A percentile compares a stretch with the other conserved stretches of the same genome.
These are phyloP conservation scores for Psittacula derbiana DNA, from an alignment of 2,797 vertebrate genomes.

Conservation along the genomic window DNA sequence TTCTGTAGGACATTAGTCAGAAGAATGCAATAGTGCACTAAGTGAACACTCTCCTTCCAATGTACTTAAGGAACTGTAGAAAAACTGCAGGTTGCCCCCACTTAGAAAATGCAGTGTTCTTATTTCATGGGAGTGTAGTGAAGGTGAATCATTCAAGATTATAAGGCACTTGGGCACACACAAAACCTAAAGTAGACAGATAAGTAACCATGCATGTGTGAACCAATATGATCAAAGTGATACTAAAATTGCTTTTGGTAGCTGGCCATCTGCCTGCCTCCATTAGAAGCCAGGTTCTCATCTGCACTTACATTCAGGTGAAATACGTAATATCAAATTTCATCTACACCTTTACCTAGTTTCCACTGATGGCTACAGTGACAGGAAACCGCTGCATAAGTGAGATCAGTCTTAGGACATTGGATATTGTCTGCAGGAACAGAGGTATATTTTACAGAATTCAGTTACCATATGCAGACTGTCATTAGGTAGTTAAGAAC, in stretches of 20 bases:
- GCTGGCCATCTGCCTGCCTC: background rate
- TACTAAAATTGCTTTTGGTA: background rate
- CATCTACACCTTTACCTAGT: background rate
- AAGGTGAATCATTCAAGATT: background rate
- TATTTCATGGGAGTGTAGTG: background rate
- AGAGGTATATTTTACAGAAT: background rate
- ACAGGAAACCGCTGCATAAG: background rate
- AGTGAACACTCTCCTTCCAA: background rate
- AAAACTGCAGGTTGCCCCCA: background rate
- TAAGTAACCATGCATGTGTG: background rate
- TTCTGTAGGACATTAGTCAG: background rate
- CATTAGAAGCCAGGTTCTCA: background rate
- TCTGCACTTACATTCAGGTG: background rate
- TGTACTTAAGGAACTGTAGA: background rate
- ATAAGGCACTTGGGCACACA: background rate
- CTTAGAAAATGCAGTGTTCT: background rate
- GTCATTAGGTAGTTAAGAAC: background rate
- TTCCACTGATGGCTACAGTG: background rate
- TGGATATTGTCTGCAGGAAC: background rate
- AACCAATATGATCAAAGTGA: background rate
- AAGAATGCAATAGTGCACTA: background rate
- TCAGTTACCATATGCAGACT: background rate
- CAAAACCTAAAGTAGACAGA: background rate
- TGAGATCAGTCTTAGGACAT: background rate
- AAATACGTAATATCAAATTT: background rate